Evolutionary conservation across 2,888 invertebrate genomes (phyloP), one percentile per base, ranked within the genome.

Genomic region (Pheosia gnoma): DNA sequence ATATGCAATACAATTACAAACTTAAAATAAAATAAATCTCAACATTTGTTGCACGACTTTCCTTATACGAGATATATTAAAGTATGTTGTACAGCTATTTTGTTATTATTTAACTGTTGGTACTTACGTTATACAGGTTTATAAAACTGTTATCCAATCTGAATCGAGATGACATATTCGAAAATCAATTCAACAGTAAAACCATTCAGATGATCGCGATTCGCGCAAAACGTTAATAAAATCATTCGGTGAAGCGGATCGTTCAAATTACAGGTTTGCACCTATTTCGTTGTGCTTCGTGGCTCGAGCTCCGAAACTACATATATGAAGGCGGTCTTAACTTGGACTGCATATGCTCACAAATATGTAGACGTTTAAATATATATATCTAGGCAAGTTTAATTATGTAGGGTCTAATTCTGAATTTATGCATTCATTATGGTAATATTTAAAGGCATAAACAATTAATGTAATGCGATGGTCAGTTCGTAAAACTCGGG

Each of bases 181-280:
- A 74, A 71, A 77, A 73, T 75, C 69, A 66, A 49, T 65, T 51
- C 63, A 66, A 61, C 71, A 68, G 62, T 79, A 79, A 81, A 82
- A 81, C 77, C 75, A 80, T 79, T 76, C 69, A 61, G 66, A 75
- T 72, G 76, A 83, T 80, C 72, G 71, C 67, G 70, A 74, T 84
- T 84, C 80, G 67, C 70, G 74, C 82, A 83, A 85, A 83, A 76
- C 70, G 78, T 75, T 82, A 79, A 81, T 85, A 84, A 84, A 84
- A 78, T 78, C 61, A 71, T 80, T 80, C 79, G 72, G 62, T 81
- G 78, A 78, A 83, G 74, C 78, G 77, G 69, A 79, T 78, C 70
- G 70, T 70, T 71, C 66, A 61, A 25, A 56, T 49, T 49, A 25
- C 62, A 43, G 55, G 57, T 59, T 47, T 11, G 56, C 41, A 25